Conservation (phyloP, 2,113 vertebrate species). For the Xerus inauris region DNA sequence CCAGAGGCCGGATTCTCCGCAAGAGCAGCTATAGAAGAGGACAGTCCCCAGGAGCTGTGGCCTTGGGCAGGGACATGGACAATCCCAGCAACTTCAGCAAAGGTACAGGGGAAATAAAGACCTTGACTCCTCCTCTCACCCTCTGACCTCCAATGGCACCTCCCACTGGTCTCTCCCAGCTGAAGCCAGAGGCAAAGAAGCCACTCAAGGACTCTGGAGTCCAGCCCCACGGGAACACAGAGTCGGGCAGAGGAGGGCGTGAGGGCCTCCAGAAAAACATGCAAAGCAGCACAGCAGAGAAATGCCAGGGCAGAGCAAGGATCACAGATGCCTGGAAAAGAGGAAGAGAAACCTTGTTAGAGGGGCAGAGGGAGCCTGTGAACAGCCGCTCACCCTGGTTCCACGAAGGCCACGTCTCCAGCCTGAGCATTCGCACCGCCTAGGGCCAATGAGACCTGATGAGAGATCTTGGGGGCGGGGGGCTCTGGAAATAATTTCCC, state of each 20-base stretch:
- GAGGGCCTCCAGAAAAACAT: not conserved
- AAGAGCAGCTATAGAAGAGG: not conserved
- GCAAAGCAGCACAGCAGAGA: not conserved
- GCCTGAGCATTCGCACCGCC: not conserved
- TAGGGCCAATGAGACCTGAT: not conserved
- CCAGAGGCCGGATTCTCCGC: not conserved
- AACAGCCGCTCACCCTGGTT: accelerated
- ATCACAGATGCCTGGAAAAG: not conserved
- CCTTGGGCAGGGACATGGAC: accelerated
- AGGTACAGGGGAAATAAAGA: too few relatives aligned
- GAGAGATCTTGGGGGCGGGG: not conserved
- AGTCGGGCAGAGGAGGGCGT: not conserved
- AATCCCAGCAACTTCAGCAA: not conserved
- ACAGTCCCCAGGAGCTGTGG: not conserved
- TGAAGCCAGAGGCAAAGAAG: not conserved
- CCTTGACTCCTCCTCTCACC: not conserved
- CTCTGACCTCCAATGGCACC: not conserved
- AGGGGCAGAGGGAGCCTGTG: not conserved
- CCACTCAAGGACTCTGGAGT: too few relatives aligned
- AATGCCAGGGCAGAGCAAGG: not conserved
- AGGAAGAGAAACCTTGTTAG: not conserved
- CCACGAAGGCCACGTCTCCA: accelerated
- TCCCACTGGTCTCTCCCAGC: not conserved
- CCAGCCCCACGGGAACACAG: not conserved
- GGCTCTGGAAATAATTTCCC: not conserved